Evolutionary conservation across 2,888 invertebrate genomes (phyloP), one percentile per base, ranked within the genome.

Genomic region (Vesta saturnalis): DNA sequence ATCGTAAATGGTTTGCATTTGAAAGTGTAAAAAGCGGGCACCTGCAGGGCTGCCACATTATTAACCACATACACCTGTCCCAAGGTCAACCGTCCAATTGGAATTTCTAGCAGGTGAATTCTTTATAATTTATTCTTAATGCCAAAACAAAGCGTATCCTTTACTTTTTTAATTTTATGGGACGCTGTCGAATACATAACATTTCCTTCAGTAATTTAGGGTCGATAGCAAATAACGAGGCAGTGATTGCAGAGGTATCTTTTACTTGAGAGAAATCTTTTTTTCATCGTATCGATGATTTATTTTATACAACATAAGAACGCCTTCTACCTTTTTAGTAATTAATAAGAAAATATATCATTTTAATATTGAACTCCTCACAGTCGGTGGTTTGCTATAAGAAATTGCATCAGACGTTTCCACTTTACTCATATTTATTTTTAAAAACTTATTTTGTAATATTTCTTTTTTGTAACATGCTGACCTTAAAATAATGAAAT

Each of bases 71-170:
- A 64, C 78, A 79, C 79, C 78, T 77, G 79, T 77, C 75, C 62
- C 78, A 78, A 79, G 79, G 79, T 77, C 79, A 77, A 74, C 75
- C 73, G 75, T 72, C 73, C 76, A 76, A 77, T 77, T 70, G 76
- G 77, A 77, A 77, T 77, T 76, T 72, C 70, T 72, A 74, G 77
- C 78, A 79, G 79, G 79, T 79, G 79, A 75, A 78, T 77, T 76
- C 71, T 68, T 63, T 70, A 69, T 74, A 73, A 72, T 74, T 74
- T 75, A 74, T 73, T 73, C 69, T 69, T 70, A 65, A 66, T 72
- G 72, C 72, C 72, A 75, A 74, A 76, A 75, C 73, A 75, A 73
- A 76, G 62, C 67, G 62, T 69, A 69, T 66, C 68, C 60, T 64
- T 56, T 30, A 19, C 35, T 43, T 60, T 43, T n/a, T 60, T 60